A percentile compares a stretch with the other conserved stretches of the same genome.
Conservation (phyloP, 2,888 invertebrate species). For the Callinectes sapidus region DNA sequence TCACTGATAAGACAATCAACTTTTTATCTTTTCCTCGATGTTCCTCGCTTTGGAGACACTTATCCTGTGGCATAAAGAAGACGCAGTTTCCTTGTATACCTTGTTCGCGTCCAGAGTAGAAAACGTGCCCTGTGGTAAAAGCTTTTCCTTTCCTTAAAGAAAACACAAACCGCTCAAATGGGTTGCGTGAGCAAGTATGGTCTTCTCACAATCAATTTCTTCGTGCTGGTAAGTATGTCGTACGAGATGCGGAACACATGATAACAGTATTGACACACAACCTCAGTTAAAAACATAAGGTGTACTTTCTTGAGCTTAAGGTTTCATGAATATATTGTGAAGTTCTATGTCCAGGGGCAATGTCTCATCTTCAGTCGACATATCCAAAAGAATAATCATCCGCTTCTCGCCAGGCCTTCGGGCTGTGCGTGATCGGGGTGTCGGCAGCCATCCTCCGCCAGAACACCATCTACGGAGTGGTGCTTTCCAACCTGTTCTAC, state of each 20-base stretch:
- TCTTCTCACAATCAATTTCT: conserved; percentile 29
- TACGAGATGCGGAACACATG: background rate
- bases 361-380: too few species aligned
- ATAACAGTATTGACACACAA: background rate
- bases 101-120: background rate
- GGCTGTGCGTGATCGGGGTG: conserved; percentile 36
- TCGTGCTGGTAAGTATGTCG: conserved; percentile 25
- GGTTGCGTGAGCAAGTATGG: conserved; percentile 40
- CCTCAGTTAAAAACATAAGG: background rate
- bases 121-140: background rate
- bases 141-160: background rate
- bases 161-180: background rate
- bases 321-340: background rate
- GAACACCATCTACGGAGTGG: conserved; percentile 45
- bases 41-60: background rate
- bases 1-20: conserved; percentile 1
- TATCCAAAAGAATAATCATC: background rate
- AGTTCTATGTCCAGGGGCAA: background rate
- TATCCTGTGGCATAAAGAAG: background rate
- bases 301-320: background rate
- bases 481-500: conserved; percentile 34
- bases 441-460: conserved; percentile 43
- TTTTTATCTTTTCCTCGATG: background rate
- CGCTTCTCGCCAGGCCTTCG: conserved; percentile 11
- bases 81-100: background rate